Percentiles rank a stretch among this genome's conserved stretches.
Conservation (phyloP, 2,797 vertebrate genomes). For the Chromobotia macracanthus region DNA sequence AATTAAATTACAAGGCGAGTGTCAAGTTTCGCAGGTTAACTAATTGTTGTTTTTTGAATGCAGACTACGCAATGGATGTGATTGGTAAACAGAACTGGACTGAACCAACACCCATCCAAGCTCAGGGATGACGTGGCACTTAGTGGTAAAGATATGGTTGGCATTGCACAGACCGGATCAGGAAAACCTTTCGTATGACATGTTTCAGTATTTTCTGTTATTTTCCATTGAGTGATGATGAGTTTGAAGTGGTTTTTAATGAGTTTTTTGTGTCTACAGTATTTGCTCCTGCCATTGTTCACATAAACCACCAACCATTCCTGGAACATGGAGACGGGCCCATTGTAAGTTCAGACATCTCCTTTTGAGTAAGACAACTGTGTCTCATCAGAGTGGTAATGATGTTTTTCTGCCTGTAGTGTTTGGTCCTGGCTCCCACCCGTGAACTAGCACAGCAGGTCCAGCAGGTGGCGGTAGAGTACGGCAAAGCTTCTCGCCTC, state of each 20-base stretch:
- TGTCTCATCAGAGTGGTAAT: background rate
- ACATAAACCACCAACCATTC: constrained; percentile 98
- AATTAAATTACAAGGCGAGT: background rate
- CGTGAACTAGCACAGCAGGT: constrained; percentile 96
- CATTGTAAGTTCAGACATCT: constrained; percentile 77
- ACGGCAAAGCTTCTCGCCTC: constrained; percentile 93
- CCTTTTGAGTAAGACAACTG: background rate
- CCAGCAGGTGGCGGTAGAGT: constrained; percentile 95
- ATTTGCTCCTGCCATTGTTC: constrained; percentile 95
- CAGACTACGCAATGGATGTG: constrained; percentile 96
- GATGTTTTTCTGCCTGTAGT: constrained; percentile 69
- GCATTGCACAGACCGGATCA: constrained; percentile 97
- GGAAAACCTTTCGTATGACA: constrained; percentile 91
- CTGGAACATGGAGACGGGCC: too few species aligned
- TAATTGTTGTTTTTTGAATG: background rate
- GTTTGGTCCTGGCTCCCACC: constrained; percentile 93
- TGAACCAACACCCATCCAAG: constrained; percentile 96
- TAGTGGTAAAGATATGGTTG: constrained; percentile 96
- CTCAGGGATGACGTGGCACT: constrained; percentile 97
- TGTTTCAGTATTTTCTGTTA: background rate
- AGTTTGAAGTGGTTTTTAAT: background rate
- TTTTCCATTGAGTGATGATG: background rate
- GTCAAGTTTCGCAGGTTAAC: background rate
- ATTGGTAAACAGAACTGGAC: constrained; percentile 91
- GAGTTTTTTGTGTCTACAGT: constrained; percentile 74